Percentiles rank a stretch among this genome's conserved stretches.
Evolutionary conservation across 2,113 vertebrate species (phyloP).

Genomic region (Pedetes capensis): DNA sequence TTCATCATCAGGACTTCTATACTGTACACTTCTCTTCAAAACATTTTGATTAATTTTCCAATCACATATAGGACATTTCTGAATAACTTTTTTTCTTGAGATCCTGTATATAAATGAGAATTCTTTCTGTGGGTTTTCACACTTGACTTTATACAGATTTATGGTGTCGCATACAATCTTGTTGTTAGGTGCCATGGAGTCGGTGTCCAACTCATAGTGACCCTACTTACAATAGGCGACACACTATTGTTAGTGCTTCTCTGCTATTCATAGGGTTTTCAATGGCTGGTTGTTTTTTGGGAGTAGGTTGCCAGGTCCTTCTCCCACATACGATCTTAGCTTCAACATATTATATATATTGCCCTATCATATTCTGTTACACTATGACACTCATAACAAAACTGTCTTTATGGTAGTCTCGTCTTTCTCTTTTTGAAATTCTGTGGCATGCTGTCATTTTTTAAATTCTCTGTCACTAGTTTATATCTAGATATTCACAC

Average conservation of each 20-base stretch:
- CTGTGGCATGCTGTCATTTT: not conserved
- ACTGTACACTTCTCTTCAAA: not conserved
- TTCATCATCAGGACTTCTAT: not conserved
- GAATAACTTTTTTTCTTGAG: not conserved
- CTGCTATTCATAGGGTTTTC: too few relatives aligned
- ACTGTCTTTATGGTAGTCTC: not conserved
- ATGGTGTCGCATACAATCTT: not conserved
- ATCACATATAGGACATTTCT: not conserved
- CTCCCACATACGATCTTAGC: too few relatives aligned
- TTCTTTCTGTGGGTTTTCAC: constrained; percentile 11
- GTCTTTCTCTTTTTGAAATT: constrained; percentile 14
- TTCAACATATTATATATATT: not conserved
- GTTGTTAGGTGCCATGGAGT: too few relatives aligned
- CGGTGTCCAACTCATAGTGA: too few relatives aligned
- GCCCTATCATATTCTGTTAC: not conserved
- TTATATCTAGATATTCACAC: not conserved
- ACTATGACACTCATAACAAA: not conserved
- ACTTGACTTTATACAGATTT: not conserved
- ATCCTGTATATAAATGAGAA: not conserved
- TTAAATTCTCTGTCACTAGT: not conserved
- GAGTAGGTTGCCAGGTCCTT: too few relatives aligned
- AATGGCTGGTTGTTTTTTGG: too few relatives aligned
- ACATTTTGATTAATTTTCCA: constrained; percentile 6
- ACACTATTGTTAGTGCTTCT: too few relatives aligned
- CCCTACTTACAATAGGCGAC: too few relatives aligned